Evolutionary conservation across 1,140 invertebrate genomes (phyloP).

Genomic region (Tetragnatha versicolor): DNA sequence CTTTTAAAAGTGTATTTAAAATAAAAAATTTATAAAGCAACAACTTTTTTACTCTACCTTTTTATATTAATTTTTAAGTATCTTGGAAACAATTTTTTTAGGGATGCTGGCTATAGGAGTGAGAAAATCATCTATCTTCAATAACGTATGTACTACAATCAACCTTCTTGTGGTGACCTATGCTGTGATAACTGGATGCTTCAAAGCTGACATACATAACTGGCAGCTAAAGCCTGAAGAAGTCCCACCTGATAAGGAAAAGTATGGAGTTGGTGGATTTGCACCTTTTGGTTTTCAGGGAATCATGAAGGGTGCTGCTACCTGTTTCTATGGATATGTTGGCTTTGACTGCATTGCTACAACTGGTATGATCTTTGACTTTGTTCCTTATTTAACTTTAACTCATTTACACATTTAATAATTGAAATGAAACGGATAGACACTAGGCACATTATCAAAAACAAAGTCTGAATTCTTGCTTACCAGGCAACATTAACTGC

Average conservation of each 20-base stretch:
- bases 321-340: slow-evolving; percentile 87
- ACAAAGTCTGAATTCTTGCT: too few species aligned
- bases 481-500: too few species aligned
- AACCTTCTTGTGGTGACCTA: slow-evolving; percentile 85
- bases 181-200: slow-evolving; percentile 81
- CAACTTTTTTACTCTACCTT: not conserved
- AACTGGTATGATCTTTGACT: slow-evolving; percentile 67
- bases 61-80: too few species aligned
- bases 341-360: slow-evolving; percentile 91
- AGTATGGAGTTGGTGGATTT: slow-evolving; percentile 73
- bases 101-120: slow-evolving; percentile 81
- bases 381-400: too few species aligned
- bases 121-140: slow-evolving; percentile 85
- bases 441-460: too few species aligned
- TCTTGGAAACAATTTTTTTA: too few species aligned
- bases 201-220: slow-evolving; percentile 76
- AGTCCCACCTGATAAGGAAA: not conserved
- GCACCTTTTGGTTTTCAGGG: slow-evolving; percentile 82
- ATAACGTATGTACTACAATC: slow-evolving; percentile 87
- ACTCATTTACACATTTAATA: too few species aligned
- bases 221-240: slow-evolving; percentile 66
- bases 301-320: slow-evolving; percentile 77
- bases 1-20: too few species aligned
- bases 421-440: too few species aligned
- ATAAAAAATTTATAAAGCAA: too few species aligned